Evolutionary conservation across 35 echinoderm and acorn worm genomes (phyloP).

Genomic region (Heliocidaris tuberculata): DNA sequence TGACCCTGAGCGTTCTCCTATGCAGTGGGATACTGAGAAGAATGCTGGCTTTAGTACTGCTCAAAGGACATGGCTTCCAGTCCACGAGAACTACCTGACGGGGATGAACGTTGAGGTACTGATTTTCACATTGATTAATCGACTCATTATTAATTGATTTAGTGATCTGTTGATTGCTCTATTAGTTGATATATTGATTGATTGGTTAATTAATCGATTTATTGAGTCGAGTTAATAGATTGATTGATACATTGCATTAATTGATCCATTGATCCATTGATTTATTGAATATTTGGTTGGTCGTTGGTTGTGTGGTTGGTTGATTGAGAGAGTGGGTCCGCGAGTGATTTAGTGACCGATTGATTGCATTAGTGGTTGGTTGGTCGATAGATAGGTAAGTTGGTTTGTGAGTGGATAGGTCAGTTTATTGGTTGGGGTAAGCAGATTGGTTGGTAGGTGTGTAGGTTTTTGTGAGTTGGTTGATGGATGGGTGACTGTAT

Average conservation of each 20-base stretch:
- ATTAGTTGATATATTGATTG: too few relatives aligned
- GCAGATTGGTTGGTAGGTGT: background rate
- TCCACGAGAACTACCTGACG: conserved; percentile 62
- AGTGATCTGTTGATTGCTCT: too few relatives aligned
- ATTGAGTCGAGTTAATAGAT: background rate
- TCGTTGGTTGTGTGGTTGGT: background rate
- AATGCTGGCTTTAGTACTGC: conserved; percentile 78
- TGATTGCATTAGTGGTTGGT: background rate
- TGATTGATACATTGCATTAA: too few relatives aligned
- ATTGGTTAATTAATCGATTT: background rate
- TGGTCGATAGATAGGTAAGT: background rate
- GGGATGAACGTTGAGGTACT: conserved; percentile 83
- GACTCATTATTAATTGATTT: too few relatives aligned
- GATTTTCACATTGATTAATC: too few relatives aligned
- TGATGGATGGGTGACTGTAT: too few relatives aligned
- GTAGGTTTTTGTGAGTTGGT: too few relatives aligned
- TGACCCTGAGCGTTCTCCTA: conserved; percentile 88
- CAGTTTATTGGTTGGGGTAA: background rate
- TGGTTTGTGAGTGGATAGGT: background rate
- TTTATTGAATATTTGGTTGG: too few relatives aligned
- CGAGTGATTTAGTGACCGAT: background rate
- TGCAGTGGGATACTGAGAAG: conserved; percentile 73
- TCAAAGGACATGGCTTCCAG: conserved; percentile 81
- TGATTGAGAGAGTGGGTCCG: background rate
- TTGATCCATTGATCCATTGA: too few relatives aligned